A percentile compares a stretch with the other conserved stretches of the same genome.
Conservation (phyloP, 2,113 vertebrate genomes). For the Amphiprion percula region DNA sequence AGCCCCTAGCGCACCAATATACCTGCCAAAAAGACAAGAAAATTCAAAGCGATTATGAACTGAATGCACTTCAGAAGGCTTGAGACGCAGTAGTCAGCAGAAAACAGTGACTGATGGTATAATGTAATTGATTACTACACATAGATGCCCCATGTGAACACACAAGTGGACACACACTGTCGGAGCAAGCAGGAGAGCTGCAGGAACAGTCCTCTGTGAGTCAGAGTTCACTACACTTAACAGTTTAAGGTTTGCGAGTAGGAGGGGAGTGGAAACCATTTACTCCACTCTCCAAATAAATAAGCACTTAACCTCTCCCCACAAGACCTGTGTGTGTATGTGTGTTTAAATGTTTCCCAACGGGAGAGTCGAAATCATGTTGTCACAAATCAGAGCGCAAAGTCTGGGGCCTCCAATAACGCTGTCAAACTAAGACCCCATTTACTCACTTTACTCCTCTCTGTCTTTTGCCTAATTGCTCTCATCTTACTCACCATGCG, state of each 20-base stretch:
- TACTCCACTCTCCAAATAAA: constrained; percentile 81
- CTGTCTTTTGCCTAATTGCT: constrained; percentile 43
- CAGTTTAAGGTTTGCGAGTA: constrained; percentile 75
- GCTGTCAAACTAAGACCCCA: constrained; percentile 68
- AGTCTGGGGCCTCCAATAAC: constrained; percentile 73
- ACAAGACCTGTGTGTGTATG: constrained; percentile 68
- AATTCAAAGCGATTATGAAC: neutral
- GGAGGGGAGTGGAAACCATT: constrained; percentile 79
- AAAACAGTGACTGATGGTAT: neutral
- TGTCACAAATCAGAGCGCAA: constrained; percentile 75
- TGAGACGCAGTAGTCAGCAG: neutral
- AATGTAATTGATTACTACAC: neutral
- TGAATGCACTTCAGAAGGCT: neutral
- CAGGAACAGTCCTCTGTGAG: constrained; percentile 66
- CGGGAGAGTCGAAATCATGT: constrained; percentile 62
- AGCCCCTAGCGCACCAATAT: constrained; percentile 94
- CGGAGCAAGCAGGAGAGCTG: constrained; percentile 48
- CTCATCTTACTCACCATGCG: constrained; percentile 36
- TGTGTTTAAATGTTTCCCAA: constrained; percentile 66
- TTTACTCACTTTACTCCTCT: constrained; percentile 53
- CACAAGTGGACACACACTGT: constrained; percentile 16
- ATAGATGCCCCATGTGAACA: neutral
- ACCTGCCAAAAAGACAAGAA: constrained; percentile 83
- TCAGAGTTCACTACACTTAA: constrained; percentile 81
- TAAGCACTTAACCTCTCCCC: constrained; percentile 83